Base-by-base conservation (phyloP, 2,113 vertebrate genomes). In the Cottus gobio region DNA sequence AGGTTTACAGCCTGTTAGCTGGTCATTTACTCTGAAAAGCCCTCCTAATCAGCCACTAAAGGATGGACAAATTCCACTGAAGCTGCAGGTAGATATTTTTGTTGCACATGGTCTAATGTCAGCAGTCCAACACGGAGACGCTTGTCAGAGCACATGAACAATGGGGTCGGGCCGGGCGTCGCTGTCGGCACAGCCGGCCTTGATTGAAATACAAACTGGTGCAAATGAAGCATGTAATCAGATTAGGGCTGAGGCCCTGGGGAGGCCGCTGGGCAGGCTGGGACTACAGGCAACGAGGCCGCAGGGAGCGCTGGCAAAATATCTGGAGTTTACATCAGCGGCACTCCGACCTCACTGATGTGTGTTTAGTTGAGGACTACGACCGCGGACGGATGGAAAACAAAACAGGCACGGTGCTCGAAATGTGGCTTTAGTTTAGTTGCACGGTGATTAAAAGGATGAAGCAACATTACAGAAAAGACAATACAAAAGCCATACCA, bases 211-310 rank as follows among this genome's bases (percentile, higher is more conserved):
- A 96, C 96, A 97, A 97, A 97, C 96, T 95, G 95, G 93, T 94
- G 94, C 96, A 97, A 98, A 97, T 97, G 96, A 98, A 96, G 96
- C 97, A 95, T 97, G 96, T 97, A 98, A 98, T 98, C 96, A 96
- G 96, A 98, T 98, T 98, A 97, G 94, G 95, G 92, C 50, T 39
- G 84, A 72, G 67, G 77, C 85, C 85, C 80, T 4, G 0, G 87
- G 85, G 91, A 88, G 89, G 77, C 84, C 76, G 86, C 85, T n/a
- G 75, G 62, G 81, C 78, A 70, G 73, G 80, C 86, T 81, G 87
- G 79, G 85, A 89, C 84, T 85, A 91, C 75, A 31, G 76, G 80
- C 87, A 57, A 77, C 4, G 39, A 89, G 85, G 82, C 85, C 76
- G 16, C 83, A 20, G 87, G 89, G 91, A 91, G 83, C 69, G 28